Base-by-base conservation (phyloP, 2,797 vertebrate species). In the Brachyalestes nurse region DNA sequence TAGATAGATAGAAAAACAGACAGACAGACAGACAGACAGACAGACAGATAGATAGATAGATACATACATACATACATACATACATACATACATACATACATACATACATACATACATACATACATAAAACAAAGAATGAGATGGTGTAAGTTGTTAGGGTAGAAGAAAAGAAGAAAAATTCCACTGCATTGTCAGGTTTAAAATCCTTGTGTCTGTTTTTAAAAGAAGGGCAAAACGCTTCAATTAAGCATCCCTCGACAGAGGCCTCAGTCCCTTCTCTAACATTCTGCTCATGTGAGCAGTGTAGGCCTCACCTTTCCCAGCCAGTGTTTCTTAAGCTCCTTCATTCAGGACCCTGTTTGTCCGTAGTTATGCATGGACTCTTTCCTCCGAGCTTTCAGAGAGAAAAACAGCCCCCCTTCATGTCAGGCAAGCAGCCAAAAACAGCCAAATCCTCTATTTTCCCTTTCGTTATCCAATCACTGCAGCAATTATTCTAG, bases 391-490 rank as follows among this genome's bases (percentile, higher is more conserved):
- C 25, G 38, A 40, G 25, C 13, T 58, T 60, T 58, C 16, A 25
- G 4, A 23, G n/a, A 55, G 34, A 5, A 77, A 42, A 34, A 69
- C n/a, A 57, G 25, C 40, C 65, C 9, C 65, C 4, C 8, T 34
- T 62, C 25, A n/a, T 65, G 10, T 19, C 47, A 55, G 34, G 64
- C 75, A 42, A 1, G 62, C 34, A 65, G 62, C 62, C 62, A 65
- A 42, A 65, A 40, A 19, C 34, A 65, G 62, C 6, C 28, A 65
- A 65, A 38, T 65, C 34, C 62, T 34, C 34, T 40, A 4, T 42
- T 40, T 19, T 65, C 62, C 12, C 28, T 34, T 9, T 34, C 16
- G 60, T 62, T 34, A 62, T 62, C 23, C 62, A 65, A 21, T 65
- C 16, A 34, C 28, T 6, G 6, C 6, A 5, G 2, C 34, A 19